phyloP scores from a whole-genome alignment of 2,888 invertebrate genomes.

The Rhaphigaster nebulosa region DNA sequence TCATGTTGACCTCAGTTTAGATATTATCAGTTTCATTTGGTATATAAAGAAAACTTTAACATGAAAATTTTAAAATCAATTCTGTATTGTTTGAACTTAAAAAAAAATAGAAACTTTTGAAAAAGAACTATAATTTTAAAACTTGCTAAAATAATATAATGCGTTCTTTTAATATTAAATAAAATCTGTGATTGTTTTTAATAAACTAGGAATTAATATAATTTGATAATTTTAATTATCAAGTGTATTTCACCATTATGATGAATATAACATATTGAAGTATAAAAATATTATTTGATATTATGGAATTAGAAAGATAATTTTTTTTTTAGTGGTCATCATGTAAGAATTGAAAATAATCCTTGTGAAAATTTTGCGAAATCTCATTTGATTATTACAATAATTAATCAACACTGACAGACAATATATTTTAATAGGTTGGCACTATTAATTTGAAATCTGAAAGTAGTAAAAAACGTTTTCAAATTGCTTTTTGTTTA shows the following conservation, averaged over 20 bases:
- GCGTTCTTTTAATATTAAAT: neutral
- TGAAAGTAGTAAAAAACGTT: neutral
- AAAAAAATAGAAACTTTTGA: neutral
- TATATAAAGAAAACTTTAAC: neutral
- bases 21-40: too few relatives aligned
- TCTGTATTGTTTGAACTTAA: neutral
- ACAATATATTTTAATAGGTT: neutral
- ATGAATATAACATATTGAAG: neutral
- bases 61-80: neutral
- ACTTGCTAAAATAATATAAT: neutral
- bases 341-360: neutral
- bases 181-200: neutral
- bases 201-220: neutral
- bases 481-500: neutral
- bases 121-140: neutral
- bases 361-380: neutral
- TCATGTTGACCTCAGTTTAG: too few relatives aligned
- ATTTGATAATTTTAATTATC: neutral
- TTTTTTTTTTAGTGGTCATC: neutral
- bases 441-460: neutral
- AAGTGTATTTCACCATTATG: neutral
- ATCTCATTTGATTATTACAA: neutral
- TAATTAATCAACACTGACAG: neutral
- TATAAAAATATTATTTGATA: neutral
- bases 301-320: neutral